Percentiles rank a stretch among this genome's conserved stretches.
phyloP scores from a whole-genome alignment of 2,113 vertebrate genomes.

The Procavia capensis region DNA sequence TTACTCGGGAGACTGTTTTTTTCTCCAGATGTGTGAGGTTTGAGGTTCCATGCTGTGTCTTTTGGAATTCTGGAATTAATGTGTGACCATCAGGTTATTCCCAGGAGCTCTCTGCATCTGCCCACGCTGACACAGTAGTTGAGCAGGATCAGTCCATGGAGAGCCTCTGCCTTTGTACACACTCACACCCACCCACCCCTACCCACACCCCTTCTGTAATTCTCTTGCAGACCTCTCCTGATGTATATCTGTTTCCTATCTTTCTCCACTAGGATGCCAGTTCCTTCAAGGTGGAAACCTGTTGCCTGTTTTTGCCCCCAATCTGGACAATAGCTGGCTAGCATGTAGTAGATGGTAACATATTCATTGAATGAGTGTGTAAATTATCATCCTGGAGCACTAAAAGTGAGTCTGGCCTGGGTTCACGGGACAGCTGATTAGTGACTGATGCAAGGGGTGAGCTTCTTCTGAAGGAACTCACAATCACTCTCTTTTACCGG shows the following conservation, averaged over 20 bases:
- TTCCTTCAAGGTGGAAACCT: not conserved
- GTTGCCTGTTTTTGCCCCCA: not conserved
- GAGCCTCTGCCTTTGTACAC: not conserved
- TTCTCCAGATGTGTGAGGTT: not conserved
- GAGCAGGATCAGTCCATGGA: not conserved
- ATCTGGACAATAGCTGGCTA: not conserved
- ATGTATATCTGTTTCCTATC: not conserved
- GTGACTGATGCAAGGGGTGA: not conserved
- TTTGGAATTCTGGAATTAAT: not conserved
- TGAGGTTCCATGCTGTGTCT: not conserved
- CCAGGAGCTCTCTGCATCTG: too few species aligned
- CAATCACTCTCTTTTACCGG: not conserved
- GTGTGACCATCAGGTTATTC: not conserved
- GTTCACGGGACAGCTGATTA: not conserved
- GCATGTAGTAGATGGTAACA: not conserved
- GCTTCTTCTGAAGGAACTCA: not conserved
- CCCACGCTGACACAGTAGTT: not conserved
- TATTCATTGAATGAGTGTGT: not conserved
- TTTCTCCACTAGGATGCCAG: not conserved
- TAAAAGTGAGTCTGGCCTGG: not conserved
- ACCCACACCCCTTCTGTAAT: not conserved
- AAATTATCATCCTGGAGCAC: not conserved
- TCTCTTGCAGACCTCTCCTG: not conserved
- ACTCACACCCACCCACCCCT: accelerated
- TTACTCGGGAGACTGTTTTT: not conserved